Evolutionary conservation across 2,113 vertebrate genomes (phyloP).

Genomic region (Podarcis cretensis): DNA sequence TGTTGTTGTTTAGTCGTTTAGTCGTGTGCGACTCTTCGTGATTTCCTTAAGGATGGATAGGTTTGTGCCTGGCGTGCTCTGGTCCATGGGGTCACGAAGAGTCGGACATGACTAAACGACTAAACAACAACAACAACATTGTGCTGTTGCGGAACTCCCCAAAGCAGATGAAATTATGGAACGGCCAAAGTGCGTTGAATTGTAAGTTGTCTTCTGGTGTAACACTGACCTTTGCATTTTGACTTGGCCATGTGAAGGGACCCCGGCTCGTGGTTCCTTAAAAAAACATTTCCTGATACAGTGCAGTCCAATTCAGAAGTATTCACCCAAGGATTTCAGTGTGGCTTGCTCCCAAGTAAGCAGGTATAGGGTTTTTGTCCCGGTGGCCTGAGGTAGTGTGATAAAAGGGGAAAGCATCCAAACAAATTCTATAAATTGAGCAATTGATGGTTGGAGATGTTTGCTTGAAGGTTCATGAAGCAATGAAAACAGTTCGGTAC

Average conservation of each 20-base stretch:
- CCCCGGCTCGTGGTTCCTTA: not conserved
- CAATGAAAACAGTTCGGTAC: not conserved
- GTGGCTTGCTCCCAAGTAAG: not conserved
- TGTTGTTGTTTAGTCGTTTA: no score
- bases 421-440: not conserved
- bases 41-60: no score
- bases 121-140: no score
- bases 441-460: not conserved
- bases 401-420: not conserved
- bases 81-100: no score
- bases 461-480: constrained; percentile 10
- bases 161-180: not conserved
- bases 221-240: not conserved
- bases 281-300: not conserved
- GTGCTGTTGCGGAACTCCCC: not conserved
- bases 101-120: no score
- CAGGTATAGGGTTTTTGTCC: not conserved
- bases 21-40: no score
- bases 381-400: not conserved
- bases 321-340: not conserved
- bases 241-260: not conserved
- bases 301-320: not conserved
- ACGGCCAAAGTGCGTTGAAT: not conserved
- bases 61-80: no score
- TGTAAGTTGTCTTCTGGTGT: not conserved